Evolutionary conservation across 2,797 vertebrate genomes (phyloP).

Genomic region (Anisognathus igniventris): DNA sequence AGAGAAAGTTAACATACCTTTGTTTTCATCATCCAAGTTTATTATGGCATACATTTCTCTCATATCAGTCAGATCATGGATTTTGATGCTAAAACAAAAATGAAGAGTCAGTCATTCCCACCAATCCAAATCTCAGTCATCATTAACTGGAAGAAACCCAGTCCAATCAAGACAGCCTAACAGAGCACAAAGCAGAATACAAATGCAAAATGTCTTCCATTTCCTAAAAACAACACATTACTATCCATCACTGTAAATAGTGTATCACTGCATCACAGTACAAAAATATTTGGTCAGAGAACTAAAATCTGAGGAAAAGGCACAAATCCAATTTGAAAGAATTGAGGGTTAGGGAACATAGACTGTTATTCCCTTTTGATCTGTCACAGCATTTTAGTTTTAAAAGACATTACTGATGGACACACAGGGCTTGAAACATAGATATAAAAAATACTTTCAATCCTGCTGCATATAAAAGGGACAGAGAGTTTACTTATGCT

Average conservation of each 20-base stretch:
- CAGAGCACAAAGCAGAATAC: not conserved
- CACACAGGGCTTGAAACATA: not conserved
- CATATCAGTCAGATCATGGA: constrained; percentile 91
- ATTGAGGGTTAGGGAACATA: not conserved
- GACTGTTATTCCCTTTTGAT: not conserved
- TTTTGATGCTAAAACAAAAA: constrained; percentile 87
- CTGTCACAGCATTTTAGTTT: not conserved
- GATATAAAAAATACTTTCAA: not conserved
- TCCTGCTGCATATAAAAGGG: not conserved
- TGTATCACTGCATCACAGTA: not conserved
- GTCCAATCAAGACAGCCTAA: not conserved
- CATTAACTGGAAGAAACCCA: not conserved
- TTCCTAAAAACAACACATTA: not conserved
- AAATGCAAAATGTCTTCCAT: not conserved
- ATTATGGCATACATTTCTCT: constrained; percentile 93
- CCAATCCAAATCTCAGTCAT: not conserved
- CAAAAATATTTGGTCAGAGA: not conserved
- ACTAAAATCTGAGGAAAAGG: not conserved
- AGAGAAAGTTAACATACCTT: constrained; percentile 79
- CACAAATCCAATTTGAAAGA: not conserved
- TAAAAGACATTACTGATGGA: not conserved
- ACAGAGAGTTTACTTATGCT: not conserved
- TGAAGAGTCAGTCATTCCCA: not conserved
- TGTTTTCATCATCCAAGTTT: constrained; percentile 93
- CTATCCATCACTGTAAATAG: not conserved